phyloP scores from a whole-genome alignment of 2,113 vertebrate species.

The Megaceryle maxima region DNA sequence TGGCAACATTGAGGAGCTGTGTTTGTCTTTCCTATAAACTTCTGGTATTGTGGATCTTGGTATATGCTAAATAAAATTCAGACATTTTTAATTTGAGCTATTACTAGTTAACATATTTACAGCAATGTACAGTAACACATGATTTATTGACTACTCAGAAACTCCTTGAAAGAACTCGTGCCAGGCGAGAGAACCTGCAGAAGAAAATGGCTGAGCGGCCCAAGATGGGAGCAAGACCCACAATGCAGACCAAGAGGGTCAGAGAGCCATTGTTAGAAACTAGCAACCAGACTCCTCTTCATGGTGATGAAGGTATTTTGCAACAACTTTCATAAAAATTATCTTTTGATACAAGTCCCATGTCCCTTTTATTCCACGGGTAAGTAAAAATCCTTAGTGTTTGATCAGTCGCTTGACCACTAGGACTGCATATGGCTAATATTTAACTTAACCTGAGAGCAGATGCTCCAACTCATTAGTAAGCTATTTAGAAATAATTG shows the following conservation, averaged over 20 bases:
- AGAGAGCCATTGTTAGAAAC: conserved; percentile 88
- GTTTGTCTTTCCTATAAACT: background rate
- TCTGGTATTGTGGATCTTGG: background rate
- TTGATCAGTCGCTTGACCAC: background rate
- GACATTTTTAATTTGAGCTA: background rate
- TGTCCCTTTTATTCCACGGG: background rate
- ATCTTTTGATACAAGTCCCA: background rate
- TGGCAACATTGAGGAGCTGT: background rate
- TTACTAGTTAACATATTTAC: background rate
- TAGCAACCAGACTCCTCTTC: conserved; percentile 73
- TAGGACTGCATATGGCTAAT: background rate
- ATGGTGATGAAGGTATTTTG: conserved; percentile 79
- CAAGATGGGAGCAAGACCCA: conserved; percentile 67
- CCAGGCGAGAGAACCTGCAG: conserved; percentile 94
- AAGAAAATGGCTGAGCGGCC: conserved; percentile 92
- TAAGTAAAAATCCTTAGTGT: background rate
- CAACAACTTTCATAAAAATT: background rate
- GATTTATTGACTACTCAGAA: conserved; percentile 76
- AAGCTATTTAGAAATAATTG: background rate
- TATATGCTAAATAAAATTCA: background rate
- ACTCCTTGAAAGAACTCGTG: conserved; percentile 93
- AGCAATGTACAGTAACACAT: background rate
- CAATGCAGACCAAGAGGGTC: conserved; percentile 76
- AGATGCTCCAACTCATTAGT: background rate
- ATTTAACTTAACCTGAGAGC: background rate